Evolutionary conservation across 1,140 invertebrate species (phyloP), one percentile per base, ranked within the genome.

Genomic region (Drosophila ironensis): DNA sequence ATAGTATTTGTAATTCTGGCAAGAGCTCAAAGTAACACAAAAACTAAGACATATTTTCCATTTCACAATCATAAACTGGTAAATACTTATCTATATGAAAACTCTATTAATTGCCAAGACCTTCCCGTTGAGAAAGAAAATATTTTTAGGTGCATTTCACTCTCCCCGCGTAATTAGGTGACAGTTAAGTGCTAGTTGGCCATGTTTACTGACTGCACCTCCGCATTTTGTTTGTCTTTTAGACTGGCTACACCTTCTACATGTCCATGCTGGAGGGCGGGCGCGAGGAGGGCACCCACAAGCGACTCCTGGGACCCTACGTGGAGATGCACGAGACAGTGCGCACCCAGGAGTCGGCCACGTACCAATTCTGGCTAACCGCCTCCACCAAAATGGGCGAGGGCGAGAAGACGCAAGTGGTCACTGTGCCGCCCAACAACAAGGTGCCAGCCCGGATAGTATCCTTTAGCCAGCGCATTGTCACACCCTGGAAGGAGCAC

Each of bases 401-500:
- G 90, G 95, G 95, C 6, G 94, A 95, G 35, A 93, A 95, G 42
- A 96, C 95, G 0, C 91, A 93, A 16, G 93, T 95, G 2, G 93
- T 96, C 40, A 94, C 94, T 3, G 93, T 96, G 27, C 92, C 94
- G 4, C 95, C 95, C 0, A 94, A 95, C 16, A 95, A 94, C 74
- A 95, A 94, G 91, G 95, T 97, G 9, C 94, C 95, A 8, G 95
- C 95, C 0, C 91, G 94, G 67, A 96, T 96, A 68, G 94, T 95
- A 3, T 96, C 95, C 1, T 97, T 97, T 73, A 95, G 95, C 28
- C 92, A 93, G 35, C 92, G 92, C 40, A 93, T 96, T 35, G 91
- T 95, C 6, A 95, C 95, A 3, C 95, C 95, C 3, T 96, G 96
- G 95, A 97, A 97, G 78, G 94, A 95, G 82, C 94, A 96, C 67